Evolutionary conservation across 2,113 vertebrate species (phyloP).

Genomic region (Nannospalax galili): DNA sequence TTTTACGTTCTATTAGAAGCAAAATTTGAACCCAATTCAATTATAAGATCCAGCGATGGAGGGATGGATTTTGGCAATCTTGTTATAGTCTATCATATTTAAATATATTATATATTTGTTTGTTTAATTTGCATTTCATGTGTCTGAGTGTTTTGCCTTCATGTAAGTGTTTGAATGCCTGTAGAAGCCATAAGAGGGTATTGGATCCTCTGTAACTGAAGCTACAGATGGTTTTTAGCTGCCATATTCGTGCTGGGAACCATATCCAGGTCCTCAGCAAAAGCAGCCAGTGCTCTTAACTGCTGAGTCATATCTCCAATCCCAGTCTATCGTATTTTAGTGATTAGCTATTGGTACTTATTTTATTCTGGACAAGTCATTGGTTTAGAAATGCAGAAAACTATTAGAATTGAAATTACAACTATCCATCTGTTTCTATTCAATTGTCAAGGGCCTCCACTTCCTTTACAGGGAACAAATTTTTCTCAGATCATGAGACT

Average conservation of each 20-base stretch:
- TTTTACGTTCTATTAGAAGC: constrained; percentile 19
- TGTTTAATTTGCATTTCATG: no score
- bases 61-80: background rate
- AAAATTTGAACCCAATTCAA: background rate
- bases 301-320: background rate
- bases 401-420: background rate
- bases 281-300: no score
- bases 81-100: background rate
- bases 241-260: no score
- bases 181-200: background rate
- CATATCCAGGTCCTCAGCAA: no score
- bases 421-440: background rate
- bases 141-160: no score
- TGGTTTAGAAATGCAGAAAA: background rate
- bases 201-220: background rate
- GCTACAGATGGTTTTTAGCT: no score
- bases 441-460: background rate
- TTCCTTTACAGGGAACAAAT: background rate
- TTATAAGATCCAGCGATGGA: background rate
- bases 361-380: background rate
- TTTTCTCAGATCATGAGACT: background rate
- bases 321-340: background rate
- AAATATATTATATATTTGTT: background rate
- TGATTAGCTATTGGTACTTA: background rate
- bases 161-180: no score